Evolutionary conservation across 2,113 vertebrate species (phyloP), one percentile per base, ranked within the genome.

Genomic region (Dermatemys mawii): DNA sequence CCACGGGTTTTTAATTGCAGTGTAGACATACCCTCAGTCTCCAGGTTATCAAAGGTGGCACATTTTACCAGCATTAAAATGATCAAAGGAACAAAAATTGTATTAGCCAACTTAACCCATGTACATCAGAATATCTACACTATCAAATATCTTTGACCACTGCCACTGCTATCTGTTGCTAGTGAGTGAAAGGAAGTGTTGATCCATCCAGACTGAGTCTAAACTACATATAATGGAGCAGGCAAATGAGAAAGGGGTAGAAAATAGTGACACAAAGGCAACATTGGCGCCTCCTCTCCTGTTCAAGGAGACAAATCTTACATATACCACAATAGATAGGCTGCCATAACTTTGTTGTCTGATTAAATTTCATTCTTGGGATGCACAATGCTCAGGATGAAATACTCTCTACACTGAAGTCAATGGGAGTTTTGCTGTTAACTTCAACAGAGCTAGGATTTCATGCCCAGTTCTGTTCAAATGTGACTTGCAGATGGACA

Each of bases 401-500:
- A 90, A 79, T 54, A 48, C 12, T 51, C 49, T 9, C 85, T 90
- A 85, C 80, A 76, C 22, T 41, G 44, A 29, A 81, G 13, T 92
- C 41, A 48, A 54, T 7, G 78, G 91, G 88, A 86, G 83, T 92
- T 67, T 91, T 79, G 84, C 48, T 70, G 54, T 3, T 22, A 86
- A 81, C 75, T 92, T 73, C 89, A n/a, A 4, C 79, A 78, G 16
- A 91, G 60, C 5, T 2, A 75, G 0, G 53, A 91, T 67, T 90
- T 86, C 51, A 88, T 6, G n/a, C 38, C 26, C 70, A 24, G 22
- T 46, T 44, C 82, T 76, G 57, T 46, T 76, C 41, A 22, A 26
- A 76, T 48, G 81, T 29, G 44, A 88, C 78, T 84, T 93, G 91
- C 78, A 92, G 86, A 86, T 50, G 35, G 63, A 87, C 83, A 85